These are phyloP conservation scores for Telenomus remus DNA, from an alignment of 1,140 invertebrate species.

Conservation along the genomic window DNA sequence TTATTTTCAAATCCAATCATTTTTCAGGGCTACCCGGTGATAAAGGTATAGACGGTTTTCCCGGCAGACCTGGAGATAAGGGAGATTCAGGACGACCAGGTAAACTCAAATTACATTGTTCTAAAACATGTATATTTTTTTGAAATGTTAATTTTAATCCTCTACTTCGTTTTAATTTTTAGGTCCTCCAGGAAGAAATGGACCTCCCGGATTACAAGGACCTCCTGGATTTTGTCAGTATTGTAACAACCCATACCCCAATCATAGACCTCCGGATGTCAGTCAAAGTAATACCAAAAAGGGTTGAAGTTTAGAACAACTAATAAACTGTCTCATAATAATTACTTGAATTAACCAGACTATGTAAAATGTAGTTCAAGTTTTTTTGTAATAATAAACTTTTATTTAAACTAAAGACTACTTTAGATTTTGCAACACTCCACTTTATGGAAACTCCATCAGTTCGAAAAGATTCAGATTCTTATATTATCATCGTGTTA, in stretches of 20 bases:
- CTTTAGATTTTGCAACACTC: no score
- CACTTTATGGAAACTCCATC: no score
- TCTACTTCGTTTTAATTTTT: conserved; percentile 16
- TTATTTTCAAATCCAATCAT: background rate
- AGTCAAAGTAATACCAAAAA: conserved; percentile 35
- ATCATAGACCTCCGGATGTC: conserved; percentile 9
- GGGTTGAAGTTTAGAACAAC: no score
- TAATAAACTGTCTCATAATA: no score
- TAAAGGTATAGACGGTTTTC: conserved; percentile 71
- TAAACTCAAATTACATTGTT: conserved; percentile 53
- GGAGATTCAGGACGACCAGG: conserved; percentile 81
- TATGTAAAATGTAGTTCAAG: no score
- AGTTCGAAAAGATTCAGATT: no score
- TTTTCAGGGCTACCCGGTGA: conserved; percentile 23
- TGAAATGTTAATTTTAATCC: background rate
- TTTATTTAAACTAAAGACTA: no score
- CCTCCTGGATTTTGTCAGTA: conserved; percentile 47
- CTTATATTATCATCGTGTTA: no score
- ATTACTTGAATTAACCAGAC: no score
- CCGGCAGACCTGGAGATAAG: conserved; percentile 78
- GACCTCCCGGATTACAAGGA: conserved; percentile 36
- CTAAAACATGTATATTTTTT: background rate
- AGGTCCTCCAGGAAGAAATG: conserved; percentile 36
- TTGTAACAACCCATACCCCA: conserved; percentile 38
- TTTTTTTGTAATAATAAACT: no score